These are phyloP conservation scores for Rhingia rostrata DNA, from an alignment of 2,888 invertebrate species.

Conservation along the genomic window DNA sequence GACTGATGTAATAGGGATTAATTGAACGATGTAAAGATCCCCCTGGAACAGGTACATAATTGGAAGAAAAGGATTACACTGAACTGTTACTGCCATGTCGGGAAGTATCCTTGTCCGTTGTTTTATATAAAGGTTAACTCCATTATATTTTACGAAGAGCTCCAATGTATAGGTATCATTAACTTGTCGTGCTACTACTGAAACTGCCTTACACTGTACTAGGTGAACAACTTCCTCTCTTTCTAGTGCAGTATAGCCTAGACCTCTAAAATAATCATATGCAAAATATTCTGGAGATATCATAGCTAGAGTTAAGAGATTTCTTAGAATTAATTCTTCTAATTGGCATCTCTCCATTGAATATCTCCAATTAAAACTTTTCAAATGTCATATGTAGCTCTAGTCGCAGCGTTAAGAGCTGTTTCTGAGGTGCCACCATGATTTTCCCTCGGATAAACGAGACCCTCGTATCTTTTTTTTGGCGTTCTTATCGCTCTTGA, in stretches of 20 bases:
- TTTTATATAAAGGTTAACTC: background rate
- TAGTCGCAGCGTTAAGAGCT: too few species aligned
- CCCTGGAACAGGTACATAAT: background rate
- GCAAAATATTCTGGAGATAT: background rate
- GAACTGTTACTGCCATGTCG: background rate
- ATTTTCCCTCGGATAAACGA: too few species aligned
- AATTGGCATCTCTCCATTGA: too few species aligned
- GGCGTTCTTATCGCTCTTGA: too few species aligned
- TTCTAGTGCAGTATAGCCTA: background rate
- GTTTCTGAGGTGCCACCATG: too few species aligned
- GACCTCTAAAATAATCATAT: background rate
- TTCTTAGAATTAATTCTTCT: too few species aligned
- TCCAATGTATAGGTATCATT: background rate
- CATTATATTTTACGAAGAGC: background rate
- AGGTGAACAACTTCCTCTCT: slow-evolving; percentile 1
- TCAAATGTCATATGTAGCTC: too few species aligned
- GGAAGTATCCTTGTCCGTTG: background rate
- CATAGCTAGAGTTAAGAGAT: background rate
- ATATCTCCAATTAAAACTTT: too few species aligned
- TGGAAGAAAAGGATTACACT: background rate
- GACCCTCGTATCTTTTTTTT: too few species aligned
- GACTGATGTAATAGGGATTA: background rate
- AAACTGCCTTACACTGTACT: background rate
- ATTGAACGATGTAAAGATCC: background rate
- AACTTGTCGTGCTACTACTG: background rate